phyloP scores from a whole-genome alignment of 2,797 vertebrate species.

The Varecia variegata region DNA sequence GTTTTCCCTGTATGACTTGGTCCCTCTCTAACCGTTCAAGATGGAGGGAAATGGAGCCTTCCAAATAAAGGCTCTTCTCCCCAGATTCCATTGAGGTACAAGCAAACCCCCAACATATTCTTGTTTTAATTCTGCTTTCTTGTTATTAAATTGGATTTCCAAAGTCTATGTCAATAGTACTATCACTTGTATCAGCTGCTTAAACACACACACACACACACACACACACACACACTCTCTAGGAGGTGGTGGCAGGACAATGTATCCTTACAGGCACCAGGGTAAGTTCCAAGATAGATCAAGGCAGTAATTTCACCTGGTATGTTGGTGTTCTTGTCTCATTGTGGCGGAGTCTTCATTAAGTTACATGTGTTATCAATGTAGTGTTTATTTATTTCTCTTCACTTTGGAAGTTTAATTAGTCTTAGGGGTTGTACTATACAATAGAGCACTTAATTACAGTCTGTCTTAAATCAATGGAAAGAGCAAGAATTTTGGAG shows the following conservation, averaged over 20 bases:
- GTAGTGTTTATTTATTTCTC: background rate
- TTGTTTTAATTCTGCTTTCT: background rate
- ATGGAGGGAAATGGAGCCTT: background rate
- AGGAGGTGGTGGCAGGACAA: background rate
- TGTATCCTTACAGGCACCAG: background rate
- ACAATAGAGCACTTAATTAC: background rate
- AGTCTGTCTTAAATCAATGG: background rate
- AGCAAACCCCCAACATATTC: background rate
- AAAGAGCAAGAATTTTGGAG: background rate
- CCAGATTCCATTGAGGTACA: background rate
- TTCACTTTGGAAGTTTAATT: background rate
- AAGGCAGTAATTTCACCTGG: background rate
- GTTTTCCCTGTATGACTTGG: background rate
- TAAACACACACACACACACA: background rate
- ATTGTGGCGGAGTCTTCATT: background rate
- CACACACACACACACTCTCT: background rate
- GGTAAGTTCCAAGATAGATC: background rate
- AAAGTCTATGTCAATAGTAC: background rate
- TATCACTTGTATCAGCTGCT: background rate
- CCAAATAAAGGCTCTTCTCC: background rate
- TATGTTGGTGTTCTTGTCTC: background rate
- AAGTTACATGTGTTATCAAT: background rate
- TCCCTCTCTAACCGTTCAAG: background rate
- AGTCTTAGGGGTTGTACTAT: background rate
- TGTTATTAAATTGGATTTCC: background rate